Base-by-base conservation (phyloP, 2,888 invertebrate species). In the Entomobrya multifasciata region DNA sequence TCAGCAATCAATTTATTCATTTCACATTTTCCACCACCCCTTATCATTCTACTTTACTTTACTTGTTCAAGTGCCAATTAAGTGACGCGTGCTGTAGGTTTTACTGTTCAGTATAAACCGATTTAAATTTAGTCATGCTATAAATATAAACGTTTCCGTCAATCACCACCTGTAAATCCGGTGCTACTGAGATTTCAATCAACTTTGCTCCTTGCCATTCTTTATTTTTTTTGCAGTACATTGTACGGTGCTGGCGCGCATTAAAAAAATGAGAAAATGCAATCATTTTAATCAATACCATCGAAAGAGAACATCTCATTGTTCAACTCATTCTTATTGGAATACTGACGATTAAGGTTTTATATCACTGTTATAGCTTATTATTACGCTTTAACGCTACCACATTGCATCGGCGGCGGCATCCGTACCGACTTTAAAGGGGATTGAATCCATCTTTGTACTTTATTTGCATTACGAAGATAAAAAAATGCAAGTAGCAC, bases 141-240 rank as follows among this genome's bases (percentile, higher is more conserved):
- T 36, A 36, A 36, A 36, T 6, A 30, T 30, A 20, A 67, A 67
- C 67, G 67, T 44, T 67, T 62, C 62, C 67, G 44, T 67, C 67
- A 67, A 67, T 67, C 67, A 67, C 47, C 78, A 78, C 78, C 78
- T 78, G 78, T 62, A 78, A 76, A 57, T 30, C 60, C 25, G 20
- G 52, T 15, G 30, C n/a, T 30, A 20, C 27, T n/a, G 74, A 27
- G 8, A 52, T 55, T 36, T 55, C 36, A 30, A 30, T 36, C 65
- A 65, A 30, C n/a, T 36, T 65, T 41, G 20, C 65, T 36, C 17
- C 36, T 65, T 65, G 8, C 8, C 8, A 36, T 36, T 36, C 5
- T 25, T 10, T 30, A n/a, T n/a, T 30, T 13, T 1, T 15, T n/a
- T 10, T 17, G 3, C 30, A 6, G 0, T 30, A 60, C 17, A 25